Percentiles rank a stretch among this genome's conserved stretches.
Conservation (phyloP, 2,113 vertebrate genomes). For the Sapajus apella region DNA sequence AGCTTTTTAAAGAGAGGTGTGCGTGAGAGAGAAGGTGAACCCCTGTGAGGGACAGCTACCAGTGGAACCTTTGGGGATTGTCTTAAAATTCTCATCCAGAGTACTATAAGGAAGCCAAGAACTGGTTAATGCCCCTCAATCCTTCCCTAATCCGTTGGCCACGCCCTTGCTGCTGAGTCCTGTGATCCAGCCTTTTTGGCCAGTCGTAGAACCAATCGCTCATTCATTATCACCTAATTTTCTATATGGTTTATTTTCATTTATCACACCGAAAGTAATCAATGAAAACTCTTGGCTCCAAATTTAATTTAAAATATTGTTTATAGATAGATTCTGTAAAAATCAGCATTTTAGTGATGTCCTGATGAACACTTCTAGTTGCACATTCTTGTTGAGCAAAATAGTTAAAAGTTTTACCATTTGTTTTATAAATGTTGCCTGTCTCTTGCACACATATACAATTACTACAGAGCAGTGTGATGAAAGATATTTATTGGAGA, state of each 20-base stretch:
- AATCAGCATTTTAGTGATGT: not conserved
- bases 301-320: not conserved
- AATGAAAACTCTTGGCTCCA: not conserved
- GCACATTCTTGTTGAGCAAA: not conserved
- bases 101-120: not conserved
- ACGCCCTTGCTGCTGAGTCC: too few species aligned
- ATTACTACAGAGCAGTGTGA: not conserved
- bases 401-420: not conserved
- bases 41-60: rapidly evolving
- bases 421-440: not conserved
- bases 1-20: not conserved
- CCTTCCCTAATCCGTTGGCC: too few species aligned
- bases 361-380: not conserved
- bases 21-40: not conserved
- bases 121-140: rapidly evolving
- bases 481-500: not conserved
- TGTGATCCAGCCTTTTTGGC: not conserved
- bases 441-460: not conserved
- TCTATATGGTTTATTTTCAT: not conserved
- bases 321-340: not conserved
- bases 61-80: not conserved
- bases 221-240: not conserved
- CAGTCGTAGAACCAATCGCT: not conserved
- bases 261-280: not conserved
- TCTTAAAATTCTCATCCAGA: not conserved